Base-by-base conservation (phyloP, 2,113 vertebrate species). In the Egretta garzetta region DNA sequence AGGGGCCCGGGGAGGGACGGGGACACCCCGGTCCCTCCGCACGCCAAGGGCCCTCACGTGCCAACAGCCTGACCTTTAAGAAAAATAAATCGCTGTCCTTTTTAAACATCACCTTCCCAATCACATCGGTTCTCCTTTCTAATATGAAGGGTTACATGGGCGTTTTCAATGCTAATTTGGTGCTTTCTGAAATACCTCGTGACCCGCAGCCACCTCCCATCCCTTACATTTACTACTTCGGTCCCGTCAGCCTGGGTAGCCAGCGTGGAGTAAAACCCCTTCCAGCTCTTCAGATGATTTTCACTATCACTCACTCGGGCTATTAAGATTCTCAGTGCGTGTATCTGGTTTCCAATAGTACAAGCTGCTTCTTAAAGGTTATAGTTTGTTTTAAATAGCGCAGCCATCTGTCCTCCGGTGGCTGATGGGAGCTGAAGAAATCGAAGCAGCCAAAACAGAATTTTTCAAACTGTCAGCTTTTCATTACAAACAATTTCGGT, bases 311-410 rank as follows among this genome's bases (percentile, higher is more conserved):
- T 95, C 93, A 9, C 39, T 3, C 1, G 1, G 5, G 22, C 64
- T 49, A 55, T 83, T 63, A 55, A 62, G 81, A 90, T 55, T 67
- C 94, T 81, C 45, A 89, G 23, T 79, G 93, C 41, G 8, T 49
- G 79, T 47, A 68, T 96, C 97, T 95, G 92, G 92, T 97, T 98
- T 97, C 97, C 93, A 93, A 50, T 96, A 96, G 90, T 94, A 97
- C 85, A 83, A 88, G 94, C 96, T 96, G 94, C 96, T 91, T 41
- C 39, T 83, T 87, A 97, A 98, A 98, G 95, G 97, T 97, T 98
- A 97, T 86, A 82, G 93, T 97, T 98, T 97, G 85, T 97, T 98
- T 98, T 96, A 98, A 98, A 98, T 97, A 98, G 97, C 94, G 88
- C 92, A 93, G 75, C 96, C 97, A 98, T 98, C 97, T 98, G 97